Percentiles rank a stretch among this genome's conserved stretches.
Evolutionary conservation across 2,113 vertebrate species (phyloP).

Genomic region (Eudyptes chrysolophus): DNA sequence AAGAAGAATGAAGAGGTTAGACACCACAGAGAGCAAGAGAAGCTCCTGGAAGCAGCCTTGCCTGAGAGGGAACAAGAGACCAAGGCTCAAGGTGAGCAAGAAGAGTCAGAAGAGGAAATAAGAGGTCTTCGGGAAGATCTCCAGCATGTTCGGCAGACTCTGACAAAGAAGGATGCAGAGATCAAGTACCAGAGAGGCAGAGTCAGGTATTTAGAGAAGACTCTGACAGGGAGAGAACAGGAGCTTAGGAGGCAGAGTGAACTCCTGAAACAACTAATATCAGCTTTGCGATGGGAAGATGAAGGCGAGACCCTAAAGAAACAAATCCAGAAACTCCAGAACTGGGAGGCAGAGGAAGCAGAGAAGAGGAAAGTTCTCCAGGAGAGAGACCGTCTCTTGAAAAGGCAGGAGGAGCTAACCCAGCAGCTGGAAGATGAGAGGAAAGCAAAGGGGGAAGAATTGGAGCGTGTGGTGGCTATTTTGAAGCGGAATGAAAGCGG

Average conservation of each 20-base stretch:
- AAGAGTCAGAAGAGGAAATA: neutral
- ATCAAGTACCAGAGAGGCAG: neutral
- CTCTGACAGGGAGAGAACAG: constrained; percentile 5
- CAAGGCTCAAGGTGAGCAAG: neutral
- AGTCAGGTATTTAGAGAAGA: constrained; percentile 35
- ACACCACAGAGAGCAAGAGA: neutral
- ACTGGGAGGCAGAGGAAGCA: constrained; percentile 13
- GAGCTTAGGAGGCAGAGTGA: constrained; percentile 29
- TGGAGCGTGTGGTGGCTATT: constrained; percentile 27
- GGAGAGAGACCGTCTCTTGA: neutral
- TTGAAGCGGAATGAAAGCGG: constrained; percentile 67
- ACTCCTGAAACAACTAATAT: constrained; percentile 20
- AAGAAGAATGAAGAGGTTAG: constrained; percentile 28
- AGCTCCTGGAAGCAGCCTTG: constrained; percentile 18
- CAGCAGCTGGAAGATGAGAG: neutral
- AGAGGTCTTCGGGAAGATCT: constrained; percentile 7
- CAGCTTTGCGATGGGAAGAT: neutral
- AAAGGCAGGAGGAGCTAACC: constrained; percentile 20
- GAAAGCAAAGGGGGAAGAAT: constrained; percentile 11
- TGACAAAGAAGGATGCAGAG: constrained; percentile 51
- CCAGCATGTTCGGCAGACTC: neutral
- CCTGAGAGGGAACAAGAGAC: neutral
- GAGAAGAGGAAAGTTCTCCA: neutral
- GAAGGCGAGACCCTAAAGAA: neutral
- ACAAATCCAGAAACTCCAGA: constrained; percentile 1